These are phyloP conservation scores for Phrynocephalus guinanensis DNA, from an alignment of 2,797 vertebrate species.

Conservation along the genomic window DNA sequence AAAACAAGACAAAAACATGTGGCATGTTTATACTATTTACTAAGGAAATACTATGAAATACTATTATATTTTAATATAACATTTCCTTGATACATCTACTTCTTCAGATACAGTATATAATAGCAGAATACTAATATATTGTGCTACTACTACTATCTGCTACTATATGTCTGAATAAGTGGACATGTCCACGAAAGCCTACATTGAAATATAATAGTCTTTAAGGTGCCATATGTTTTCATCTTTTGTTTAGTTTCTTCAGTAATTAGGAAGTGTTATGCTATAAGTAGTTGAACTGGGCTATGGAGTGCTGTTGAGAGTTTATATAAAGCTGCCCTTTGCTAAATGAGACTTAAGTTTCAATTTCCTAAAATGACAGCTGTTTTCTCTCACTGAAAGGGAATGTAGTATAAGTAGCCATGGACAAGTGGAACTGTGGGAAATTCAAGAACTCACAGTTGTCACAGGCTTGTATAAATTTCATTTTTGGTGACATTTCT, in stretches of 20 bases:
- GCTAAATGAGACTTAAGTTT: constrained; percentile 51
- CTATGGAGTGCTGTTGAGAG: constrained; percentile 30
- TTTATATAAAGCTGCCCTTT: constrained; percentile 52
- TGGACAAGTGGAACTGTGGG: constrained; percentile 38
- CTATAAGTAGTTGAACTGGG: constrained; percentile 38
- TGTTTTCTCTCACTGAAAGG: constrained; percentile 37
- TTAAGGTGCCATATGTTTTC: too few species aligned
- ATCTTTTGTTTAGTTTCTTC: background rate
- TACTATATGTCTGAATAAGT: too few species aligned
- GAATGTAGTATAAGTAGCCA: constrained; percentile 47
- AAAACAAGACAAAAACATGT: too few species aligned
- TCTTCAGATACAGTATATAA: too few species aligned
- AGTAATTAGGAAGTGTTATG: constrained; percentile 43
- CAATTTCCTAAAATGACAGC: constrained; percentile 58
- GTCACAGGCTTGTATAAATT: background rate
- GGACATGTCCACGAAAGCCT: too few species aligned
- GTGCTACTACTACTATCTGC: too few species aligned
- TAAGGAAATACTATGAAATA: too few species aligned
- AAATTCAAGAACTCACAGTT: constrained; percentile 42
- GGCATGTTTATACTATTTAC: too few species aligned
- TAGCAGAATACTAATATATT: too few species aligned
- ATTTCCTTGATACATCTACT: too few species aligned
- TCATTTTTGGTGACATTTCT: constrained; percentile 25
- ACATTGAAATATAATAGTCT: too few species aligned
- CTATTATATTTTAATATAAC: too few species aligned